A percentile compares a stretch with the other conserved stretches of the same genome.
Evolutionary conservation across 2,888 invertebrate species (phyloP).

Genomic region (Xestia c-nigrum): DNA sequence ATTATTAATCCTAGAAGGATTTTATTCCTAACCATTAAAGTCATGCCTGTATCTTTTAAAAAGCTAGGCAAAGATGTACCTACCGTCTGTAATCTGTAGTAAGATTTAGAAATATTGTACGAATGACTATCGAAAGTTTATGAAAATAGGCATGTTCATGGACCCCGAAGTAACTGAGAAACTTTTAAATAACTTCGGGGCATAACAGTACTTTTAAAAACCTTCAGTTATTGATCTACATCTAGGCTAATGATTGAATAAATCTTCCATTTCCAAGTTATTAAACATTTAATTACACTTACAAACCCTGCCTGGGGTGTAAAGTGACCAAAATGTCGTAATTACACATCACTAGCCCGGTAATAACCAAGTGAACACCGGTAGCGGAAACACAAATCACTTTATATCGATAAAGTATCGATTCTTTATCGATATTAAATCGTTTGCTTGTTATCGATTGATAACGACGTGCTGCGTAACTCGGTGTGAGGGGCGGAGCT

Average conservation of each 20-base stretch:
- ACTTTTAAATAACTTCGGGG: background rate
- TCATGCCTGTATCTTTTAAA: background rate
- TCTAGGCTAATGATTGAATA: slow-evolving; percentile 36
- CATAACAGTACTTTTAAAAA: slow-evolving; percentile 18
- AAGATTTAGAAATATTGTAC: background rate
- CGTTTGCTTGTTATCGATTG: slow-evolving; percentile 55
- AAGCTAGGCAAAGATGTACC: background rate
- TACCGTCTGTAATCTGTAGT: too few relatives aligned
- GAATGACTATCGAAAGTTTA: background rate
- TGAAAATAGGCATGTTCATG: background rate
- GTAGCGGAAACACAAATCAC: slow-evolving; percentile 86
- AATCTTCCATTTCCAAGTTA: slow-evolving; percentile 23
- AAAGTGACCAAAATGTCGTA: slow-evolving; percentile 39
- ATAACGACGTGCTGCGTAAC: slow-evolving; percentile 60
- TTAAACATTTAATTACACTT: slow-evolving; percentile 38
- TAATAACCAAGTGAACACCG: slow-evolving; percentile 78
- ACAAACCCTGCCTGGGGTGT: slow-evolving; percentile 16
- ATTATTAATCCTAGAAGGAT: background rate
- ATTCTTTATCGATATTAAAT: slow-evolving; percentile 67
- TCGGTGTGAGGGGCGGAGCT: slow-evolving; percentile 54
- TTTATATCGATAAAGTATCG: slow-evolving; percentile 67
- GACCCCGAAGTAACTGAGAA: background rate
- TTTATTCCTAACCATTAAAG: background rate
- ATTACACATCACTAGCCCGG: slow-evolving; percentile 43
- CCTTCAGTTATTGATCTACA: background rate